Evolutionary conservation across 2,888 invertebrate genomes (phyloP).

Genomic region (Synergus itoensis): DNA sequence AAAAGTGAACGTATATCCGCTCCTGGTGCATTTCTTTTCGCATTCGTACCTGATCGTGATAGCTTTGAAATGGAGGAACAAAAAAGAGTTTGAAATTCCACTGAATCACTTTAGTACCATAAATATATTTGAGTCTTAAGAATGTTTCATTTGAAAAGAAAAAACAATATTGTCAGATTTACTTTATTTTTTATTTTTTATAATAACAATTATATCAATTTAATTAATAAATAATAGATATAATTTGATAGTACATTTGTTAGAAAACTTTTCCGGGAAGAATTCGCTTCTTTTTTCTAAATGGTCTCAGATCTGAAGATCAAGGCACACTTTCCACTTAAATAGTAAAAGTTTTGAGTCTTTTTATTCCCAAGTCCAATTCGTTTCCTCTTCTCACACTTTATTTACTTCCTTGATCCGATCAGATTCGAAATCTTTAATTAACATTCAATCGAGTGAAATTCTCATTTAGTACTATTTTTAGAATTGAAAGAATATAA

Average conservation of each 20-base stretch:
- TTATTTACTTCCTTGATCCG: neutral
- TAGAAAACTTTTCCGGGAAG: neutral
- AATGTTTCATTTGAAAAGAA: neutral
- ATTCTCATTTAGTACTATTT: neutral
- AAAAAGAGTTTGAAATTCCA: too few species aligned
- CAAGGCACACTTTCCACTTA: neutral
- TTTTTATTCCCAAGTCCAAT: slow-evolving; percentile 3
- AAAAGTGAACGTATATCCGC: neutral
- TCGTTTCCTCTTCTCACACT: neutral
- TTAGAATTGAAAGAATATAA: neutral
- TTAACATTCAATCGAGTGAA: neutral
- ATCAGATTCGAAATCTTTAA: neutral
- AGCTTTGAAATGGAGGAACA: too few species aligned
- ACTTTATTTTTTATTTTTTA: too few species aligned
- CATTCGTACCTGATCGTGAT: neutral
- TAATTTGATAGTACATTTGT: neutral
- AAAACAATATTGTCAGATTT: neutral
- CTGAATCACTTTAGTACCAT: neutral
- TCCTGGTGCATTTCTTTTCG: neutral
- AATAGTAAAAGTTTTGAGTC: neutral
- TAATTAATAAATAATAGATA: too few species aligned
- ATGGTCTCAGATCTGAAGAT: neutral
- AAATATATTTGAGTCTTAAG: neutral
- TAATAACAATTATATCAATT: too few species aligned
- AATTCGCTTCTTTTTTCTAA: neutral